Evolutionary conservation across 2,888 invertebrate genomes (phyloP).

Genomic region (Venusia cambrica): DNA sequence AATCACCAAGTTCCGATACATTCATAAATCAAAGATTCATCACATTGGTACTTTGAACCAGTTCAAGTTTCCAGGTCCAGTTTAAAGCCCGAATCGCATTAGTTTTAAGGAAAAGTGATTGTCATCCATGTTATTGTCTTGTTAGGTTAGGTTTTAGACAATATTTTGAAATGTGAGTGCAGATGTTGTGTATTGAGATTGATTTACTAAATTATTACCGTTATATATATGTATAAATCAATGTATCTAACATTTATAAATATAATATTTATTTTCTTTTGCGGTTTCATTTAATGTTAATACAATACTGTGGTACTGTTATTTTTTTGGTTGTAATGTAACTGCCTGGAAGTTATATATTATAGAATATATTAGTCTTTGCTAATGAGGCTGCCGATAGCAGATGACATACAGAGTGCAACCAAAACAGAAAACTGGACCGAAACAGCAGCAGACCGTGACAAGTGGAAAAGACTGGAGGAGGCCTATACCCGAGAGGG

Average conservation of each 20-base stretch:
- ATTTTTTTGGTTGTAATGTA: no score
- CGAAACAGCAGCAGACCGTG: no score
- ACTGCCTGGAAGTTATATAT: no score
- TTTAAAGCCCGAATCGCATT: slow-evolving; percentile 7
- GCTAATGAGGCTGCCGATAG: no score
- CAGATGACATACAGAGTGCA: no score
- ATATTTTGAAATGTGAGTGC: slow-evolving; percentile 23
- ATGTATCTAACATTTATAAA: slow-evolving; percentile 18
- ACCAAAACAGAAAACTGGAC: no score
- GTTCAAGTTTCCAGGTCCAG: neutral
- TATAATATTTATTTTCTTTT: slow-evolving; percentile 18
- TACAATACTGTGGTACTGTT: no score
- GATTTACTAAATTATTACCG: slow-evolving; percentile 29
- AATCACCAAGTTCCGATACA: no score
- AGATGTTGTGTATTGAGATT: slow-evolving; percentile 30
- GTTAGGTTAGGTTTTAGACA: slow-evolving; percentile 20
- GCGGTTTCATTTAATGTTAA: slow-evolving; percentile 13
- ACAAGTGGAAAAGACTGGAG: no score
- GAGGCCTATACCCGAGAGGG: no score
- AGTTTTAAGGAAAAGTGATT: slow-evolving; percentile 30
- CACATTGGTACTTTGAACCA: slow-evolving; percentile 6
- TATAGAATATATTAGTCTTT: no score
- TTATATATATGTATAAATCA: slow-evolving; percentile 24
- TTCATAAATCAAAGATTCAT: neutral
- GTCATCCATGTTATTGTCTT: slow-evolving; percentile 20